These are phyloP conservation scores for Drosophila antonietae DNA, from an alignment of 2,888 invertebrate species.

Conservation along the genomic window DNA sequence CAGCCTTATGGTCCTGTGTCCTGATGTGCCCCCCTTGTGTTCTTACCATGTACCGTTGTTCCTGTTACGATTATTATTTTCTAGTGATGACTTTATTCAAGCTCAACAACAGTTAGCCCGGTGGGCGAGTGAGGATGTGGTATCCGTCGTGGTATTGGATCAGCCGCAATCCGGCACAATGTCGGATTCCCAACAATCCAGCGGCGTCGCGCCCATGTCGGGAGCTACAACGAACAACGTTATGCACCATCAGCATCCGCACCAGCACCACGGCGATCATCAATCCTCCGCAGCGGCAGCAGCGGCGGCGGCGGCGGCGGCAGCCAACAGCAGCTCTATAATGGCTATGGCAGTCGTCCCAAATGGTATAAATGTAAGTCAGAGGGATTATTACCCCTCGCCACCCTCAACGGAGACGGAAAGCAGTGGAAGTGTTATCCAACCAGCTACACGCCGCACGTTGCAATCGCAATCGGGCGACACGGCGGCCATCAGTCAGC, in stretches of 20 bases:
- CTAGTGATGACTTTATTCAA: slow-evolving; percentile 99
- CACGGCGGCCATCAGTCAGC: slow-evolving; percentile 76
- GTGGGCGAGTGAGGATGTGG: slow-evolving; percentile 96
- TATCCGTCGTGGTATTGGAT: slow-evolving; percentile 87
- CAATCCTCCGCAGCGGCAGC: slow-evolving; percentile 81
- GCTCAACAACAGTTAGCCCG: slow-evolving; percentile 98
- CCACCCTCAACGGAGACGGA: slow-evolving; percentile 86
- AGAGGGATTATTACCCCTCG: slow-evolving; percentile 85
- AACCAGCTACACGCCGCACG: slow-evolving; percentile 80
- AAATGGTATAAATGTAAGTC: slow-evolving; percentile 85
- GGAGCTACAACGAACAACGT: slow-evolving; percentile 85
- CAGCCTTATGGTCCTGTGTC: slow-evolving; percentile 42
- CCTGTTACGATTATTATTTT: slow-evolving; percentile 93
- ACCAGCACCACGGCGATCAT: slow-evolving; percentile 84
- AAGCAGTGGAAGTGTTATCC: slow-evolving; percentile 86
- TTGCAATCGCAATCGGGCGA: slow-evolving; percentile 72
- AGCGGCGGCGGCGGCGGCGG: slow-evolving; percentile 69
- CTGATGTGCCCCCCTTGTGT: slow-evolving; percentile 71
- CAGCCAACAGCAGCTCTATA: slow-evolving; percentile 77
- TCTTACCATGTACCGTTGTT: slow-evolving; percentile 87
- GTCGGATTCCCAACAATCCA: slow-evolving; percentile 85
- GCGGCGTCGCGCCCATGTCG: slow-evolving; percentile 86
- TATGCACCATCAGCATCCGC: slow-evolving; percentile 86
- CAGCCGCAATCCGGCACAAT: slow-evolving; percentile 84
- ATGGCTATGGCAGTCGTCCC: slow-evolving; percentile 81